Base-by-base conservation (phyloP, 1,140 invertebrate genomes). In the Heterodera carotae region DNA sequence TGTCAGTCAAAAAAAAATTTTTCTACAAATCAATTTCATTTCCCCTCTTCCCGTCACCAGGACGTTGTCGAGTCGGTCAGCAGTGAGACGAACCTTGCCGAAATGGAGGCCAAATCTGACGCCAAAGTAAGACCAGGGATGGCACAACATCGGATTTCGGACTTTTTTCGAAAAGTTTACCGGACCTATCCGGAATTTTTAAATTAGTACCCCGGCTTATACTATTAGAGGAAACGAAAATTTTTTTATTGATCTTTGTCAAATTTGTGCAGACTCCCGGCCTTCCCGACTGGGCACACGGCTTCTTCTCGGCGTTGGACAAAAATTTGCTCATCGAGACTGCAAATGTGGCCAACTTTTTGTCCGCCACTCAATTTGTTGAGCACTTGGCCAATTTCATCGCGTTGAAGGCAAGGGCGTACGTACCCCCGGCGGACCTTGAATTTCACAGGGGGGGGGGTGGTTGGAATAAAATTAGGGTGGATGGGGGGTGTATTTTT, bases 301-400 rank as follows among this genome's bases (percentile, higher is more conserved):
- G 69, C 7, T 70, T 48, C 27, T 70, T 70, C 69, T 70, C 69
- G 48, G 69, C 69, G 29, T 48, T 70, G 69, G 69, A 70, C 36
- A 70, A 70, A n/a, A 33, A 70, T 36, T 56, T 70, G 48, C 69
- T 70, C 27, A 70, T 70, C 48, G 31, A 59, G 22, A 70, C 69
- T 2, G 69, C 69, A 31, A 70, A 70, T 48, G 69, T 70, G 29
- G 69, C 69, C 2, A 4, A 59, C 59, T 70, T 70, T 70, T 22
- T 70, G 18, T 56, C 69, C 6, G 69, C 69, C 18, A 70, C 69
- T 2, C 69, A 48, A n/a, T 70, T 70, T 70, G 69, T 70, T 10
- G 69, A 70, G 59, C 69, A 70, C 22, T 53, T 31, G 48, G 69
- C 69, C 18, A 70, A 70, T 70, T 70, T 70, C 33, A 29, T 70